phyloP scores from a whole-genome alignment of 2,113 vertebrate genomes.

The Coreoperca whiteheadi region DNA sequence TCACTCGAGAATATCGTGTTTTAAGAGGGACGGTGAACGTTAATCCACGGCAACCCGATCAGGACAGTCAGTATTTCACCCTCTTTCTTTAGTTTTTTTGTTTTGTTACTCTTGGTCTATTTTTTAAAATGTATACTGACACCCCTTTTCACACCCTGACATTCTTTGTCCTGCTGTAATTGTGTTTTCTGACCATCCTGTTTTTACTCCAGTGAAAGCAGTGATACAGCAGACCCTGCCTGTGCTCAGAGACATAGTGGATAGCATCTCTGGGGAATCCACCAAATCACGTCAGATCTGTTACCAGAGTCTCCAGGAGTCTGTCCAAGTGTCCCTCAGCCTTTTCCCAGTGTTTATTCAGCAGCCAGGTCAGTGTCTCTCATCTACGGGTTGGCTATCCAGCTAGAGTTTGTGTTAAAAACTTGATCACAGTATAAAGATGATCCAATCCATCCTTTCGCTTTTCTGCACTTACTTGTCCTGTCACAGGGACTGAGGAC shows the following conservation, averaged over 20 bases:
- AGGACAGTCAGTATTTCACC: slow-evolving; percentile 87
- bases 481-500: background rate
- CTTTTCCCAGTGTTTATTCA: slow-evolving; percentile 98
- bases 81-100: too few species aligned
- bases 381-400: background rate
- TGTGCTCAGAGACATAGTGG: slow-evolving; percentile 93
- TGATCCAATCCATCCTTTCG: background rate
- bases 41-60: slow-evolving; percentile 87
- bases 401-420: background rate
- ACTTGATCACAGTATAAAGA: background rate
- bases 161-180: background rate
- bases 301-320: slow-evolving; percentile 98
- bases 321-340: slow-evolving; percentile 95
- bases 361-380: slow-evolving; percentile 90
- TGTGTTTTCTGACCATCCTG: background rate
- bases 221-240: slow-evolving; percentile 95
- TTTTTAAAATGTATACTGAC: background rate
- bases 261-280: slow-evolving; percentile 94
- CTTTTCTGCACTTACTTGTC: background rate
- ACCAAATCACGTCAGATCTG: slow-evolving; percentile 99
- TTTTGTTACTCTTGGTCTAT: background rate
- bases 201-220: slow-evolving; percentile 87
- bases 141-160: background rate
- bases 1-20: slow-evolving; percentile 91
- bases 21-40: slow-evolving; percentile 86